Percentiles rank a stretch among this genome's conserved stretches.
Conservation (phyloP, 2,888 invertebrate genomes). For the Cremastinae sp. region DNA sequence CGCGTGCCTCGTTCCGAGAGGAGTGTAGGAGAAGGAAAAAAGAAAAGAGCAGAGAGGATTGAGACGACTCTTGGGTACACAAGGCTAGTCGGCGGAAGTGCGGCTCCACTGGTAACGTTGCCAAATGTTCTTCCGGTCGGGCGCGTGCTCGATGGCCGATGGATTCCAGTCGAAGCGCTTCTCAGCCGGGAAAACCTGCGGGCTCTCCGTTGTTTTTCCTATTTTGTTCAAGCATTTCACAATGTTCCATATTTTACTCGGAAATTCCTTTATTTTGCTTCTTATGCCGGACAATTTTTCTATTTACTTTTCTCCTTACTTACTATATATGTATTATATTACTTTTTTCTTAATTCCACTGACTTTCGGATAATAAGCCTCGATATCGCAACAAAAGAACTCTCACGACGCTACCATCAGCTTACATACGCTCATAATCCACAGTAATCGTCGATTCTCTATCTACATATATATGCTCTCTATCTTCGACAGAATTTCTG, state of each 20-base stretch:
- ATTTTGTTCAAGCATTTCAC: conserved; percentile 24
- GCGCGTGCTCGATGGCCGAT: conserved; percentile 62
- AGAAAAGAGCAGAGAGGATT: conserved; percentile 16
- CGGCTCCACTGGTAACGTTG: conserved; percentile 54
- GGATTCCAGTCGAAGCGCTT: conserved; percentile 40
- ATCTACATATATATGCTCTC: background rate
- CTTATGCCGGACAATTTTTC: no score
- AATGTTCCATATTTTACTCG: no score
- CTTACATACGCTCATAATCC: no score
- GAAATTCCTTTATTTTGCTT: no score
- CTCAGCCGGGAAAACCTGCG: conserved; percentile 8
- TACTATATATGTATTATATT: no score
- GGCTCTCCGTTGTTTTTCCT: background rate
- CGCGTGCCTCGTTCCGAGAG: conserved; percentile 32
- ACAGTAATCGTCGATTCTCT: background rate
- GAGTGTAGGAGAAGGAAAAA: conserved; percentile 33
- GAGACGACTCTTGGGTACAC: conserved; percentile 44
- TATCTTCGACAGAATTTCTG: background rate
- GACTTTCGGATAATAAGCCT: no score
- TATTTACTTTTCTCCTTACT: no score
- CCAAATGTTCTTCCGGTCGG: conserved; percentile 62
- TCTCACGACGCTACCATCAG: no score
- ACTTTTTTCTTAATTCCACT: no score
- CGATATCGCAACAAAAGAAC: no score
- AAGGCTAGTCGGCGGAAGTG: conserved; percentile 54